Conservation (phyloP, 2,113 vertebrate species). For the Synchiropus splendidus region DNA sequence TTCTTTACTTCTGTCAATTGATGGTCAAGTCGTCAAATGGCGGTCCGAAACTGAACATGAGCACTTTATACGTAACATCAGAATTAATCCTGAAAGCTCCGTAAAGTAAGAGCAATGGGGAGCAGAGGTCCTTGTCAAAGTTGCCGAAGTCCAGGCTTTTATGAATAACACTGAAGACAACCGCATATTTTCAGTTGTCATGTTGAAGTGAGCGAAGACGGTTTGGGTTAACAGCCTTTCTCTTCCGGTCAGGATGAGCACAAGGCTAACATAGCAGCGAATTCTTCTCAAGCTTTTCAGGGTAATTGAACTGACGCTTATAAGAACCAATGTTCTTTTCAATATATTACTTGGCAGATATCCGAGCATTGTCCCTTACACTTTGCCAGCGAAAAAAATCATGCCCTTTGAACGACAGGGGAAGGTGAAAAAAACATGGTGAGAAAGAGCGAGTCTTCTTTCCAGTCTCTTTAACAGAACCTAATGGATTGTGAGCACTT, state of each 20-base stretch:
- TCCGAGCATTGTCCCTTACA: conserved; percentile 90
- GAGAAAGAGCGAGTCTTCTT: conserved; percentile 70
- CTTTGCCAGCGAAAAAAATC: conserved; percentile 81
- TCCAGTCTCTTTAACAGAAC: conserved; percentile 91
- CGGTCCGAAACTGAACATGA: no score
- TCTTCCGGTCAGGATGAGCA: conserved; percentile 51
- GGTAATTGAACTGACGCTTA: conserved; percentile 94
- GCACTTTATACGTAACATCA: no score
- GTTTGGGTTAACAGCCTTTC: conserved; percentile 7
- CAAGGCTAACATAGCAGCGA: conserved; percentile 86
- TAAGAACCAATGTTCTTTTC: conserved; percentile 93
- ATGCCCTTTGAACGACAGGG: conserved; percentile 91
- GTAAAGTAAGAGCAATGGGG: no score
- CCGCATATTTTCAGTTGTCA: no score
- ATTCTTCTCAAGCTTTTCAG: conserved; percentile 86
- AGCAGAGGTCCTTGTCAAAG: no score
- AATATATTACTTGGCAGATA: conserved; percentile 96
- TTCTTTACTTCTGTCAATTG: no score
- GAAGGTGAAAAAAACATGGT: conserved; percentile 90
- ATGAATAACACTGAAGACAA: no score
- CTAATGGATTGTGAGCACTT: conserved; percentile 99
- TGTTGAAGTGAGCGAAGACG: no score
- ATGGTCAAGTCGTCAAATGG: no score
- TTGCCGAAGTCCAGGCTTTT: no score
- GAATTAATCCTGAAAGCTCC: no score